Evolutionary conservation across 2,888 invertebrate genomes (phyloP).

Genomic region (Caenorhabditis sp.): DNA sequence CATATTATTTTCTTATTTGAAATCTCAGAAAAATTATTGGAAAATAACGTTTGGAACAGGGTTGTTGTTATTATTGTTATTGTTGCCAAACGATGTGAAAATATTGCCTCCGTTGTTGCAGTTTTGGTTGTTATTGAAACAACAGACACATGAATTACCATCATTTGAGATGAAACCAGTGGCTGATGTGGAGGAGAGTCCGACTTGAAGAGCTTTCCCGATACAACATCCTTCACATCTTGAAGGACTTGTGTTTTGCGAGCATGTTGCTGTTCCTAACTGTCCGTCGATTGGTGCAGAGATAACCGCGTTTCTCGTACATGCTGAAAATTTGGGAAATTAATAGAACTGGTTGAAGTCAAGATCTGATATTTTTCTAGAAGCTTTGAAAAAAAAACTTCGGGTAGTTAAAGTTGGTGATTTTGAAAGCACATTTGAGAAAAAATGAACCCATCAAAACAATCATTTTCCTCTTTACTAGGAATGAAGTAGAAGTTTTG

Average conservation of each 20-base stretch:
- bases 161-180: constrained; percentile 39
- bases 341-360: too few species aligned
- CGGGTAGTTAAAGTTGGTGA: not conserved
- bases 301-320: constrained; percentile 33
- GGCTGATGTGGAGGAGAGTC: constrained; percentile 17
- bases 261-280: constrained; percentile 26
- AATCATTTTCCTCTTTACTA: too few species aligned
- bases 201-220: constrained; percentile 32
- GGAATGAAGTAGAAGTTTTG: too few species aligned
- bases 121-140: constrained; percentile 22
- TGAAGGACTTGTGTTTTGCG: constrained; percentile 18
- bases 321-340: constrained; percentile 27
- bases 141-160: constrained; percentile 32
- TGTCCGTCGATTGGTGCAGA: constrained; percentile 23
- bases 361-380: too few species aligned
- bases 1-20: not conserved
- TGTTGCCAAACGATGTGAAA: not conserved
- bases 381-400: too few species aligned
- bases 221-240: constrained; percentile 39
- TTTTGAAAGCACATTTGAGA: too few species aligned
- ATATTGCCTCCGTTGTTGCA: not conserved
- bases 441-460: too few species aligned
- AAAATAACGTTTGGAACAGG: not conserved
- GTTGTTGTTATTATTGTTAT: not conserved
- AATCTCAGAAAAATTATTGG: not conserved